Evolutionary conservation across 1,140 invertebrate genomes (phyloP).

Genomic region (Drosophila yakuba): DNA sequence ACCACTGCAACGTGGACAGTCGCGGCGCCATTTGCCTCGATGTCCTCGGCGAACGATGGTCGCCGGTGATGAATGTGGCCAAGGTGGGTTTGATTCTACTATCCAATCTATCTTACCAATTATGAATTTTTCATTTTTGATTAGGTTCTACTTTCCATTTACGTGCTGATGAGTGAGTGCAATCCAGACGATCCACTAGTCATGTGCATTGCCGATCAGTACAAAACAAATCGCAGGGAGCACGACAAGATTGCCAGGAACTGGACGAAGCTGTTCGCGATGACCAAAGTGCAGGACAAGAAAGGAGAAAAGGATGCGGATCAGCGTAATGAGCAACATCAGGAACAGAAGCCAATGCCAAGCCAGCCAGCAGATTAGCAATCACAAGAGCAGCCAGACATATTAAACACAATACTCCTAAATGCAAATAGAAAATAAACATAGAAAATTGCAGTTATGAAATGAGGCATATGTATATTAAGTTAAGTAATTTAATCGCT

Average conservation of each 20-base stretch:
- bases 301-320: background rate
- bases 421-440: too few species aligned
- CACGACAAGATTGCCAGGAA: conserved; percentile 58
- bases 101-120: background rate
- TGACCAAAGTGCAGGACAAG: conserved; percentile 8
- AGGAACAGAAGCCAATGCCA: background rate
- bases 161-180: conserved; percentile 61
- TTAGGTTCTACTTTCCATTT: conserved; percentile 62
- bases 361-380: background rate
- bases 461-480: too few species aligned
- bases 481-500: too few species aligned
- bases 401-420: too few species aligned
- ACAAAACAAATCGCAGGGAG: conserved; percentile 60
- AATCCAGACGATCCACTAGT: conserved; percentile 68
- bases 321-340: background rate
- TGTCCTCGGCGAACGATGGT: conserved; percentile 66
- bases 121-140: background rate
- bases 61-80: conserved; percentile 59
- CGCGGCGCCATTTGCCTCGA: conserved; percentile 66
- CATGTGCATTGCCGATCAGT: conserved; percentile 64
- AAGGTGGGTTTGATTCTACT: conserved; percentile 12
- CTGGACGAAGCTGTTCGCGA: conserved; percentile 60
- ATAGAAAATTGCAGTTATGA: too few species aligned
- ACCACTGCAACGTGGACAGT: conserved; percentile 86
- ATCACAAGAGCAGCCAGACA: too few species aligned